Evolutionary conservation across 1,140 invertebrate species (phyloP).

Genomic region (Drosophila lowei): DNA sequence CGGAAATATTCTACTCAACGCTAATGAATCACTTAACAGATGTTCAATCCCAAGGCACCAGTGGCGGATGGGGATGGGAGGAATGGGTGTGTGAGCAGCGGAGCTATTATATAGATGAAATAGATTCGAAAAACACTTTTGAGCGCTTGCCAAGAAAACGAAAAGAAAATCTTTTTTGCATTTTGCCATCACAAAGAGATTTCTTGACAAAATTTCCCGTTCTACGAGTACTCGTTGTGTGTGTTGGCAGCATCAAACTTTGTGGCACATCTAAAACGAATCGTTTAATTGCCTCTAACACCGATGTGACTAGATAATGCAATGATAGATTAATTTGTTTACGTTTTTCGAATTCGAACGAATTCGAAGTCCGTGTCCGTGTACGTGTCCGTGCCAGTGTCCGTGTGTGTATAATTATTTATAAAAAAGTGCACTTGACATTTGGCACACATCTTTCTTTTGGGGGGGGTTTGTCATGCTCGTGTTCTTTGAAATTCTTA

Average conservation of each 20-base stretch:
- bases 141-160: conserved; percentile 57
- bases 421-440: conserved; percentile 58
- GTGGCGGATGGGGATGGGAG: not conserved
- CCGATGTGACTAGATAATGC: conserved; percentile 55
- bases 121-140: conserved; percentile 53
- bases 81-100: conserved; percentile 30
- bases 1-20: conserved; percentile 43
- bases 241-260: conserved; percentile 42
- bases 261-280: conserved; percentile 69
- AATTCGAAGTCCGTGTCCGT: conserved; percentile 21
- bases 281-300: conserved; percentile 72
- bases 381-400: conserved; percentile 7
- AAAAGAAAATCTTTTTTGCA: conserved; percentile 26
- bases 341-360: conserved; percentile 55
- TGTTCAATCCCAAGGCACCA: conserved; percentile 49
- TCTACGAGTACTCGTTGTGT: not conserved
- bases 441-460: conserved; percentile 52
- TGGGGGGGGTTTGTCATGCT: conserved; percentile 6
- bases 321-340: conserved; percentile 79
- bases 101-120: conserved; percentile 45
- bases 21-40: conserved; percentile 78
- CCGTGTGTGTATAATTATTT: conserved; percentile 34
- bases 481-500: conserved; percentile 20
- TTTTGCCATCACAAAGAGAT: conserved; percentile 22
- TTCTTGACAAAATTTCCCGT: conserved; percentile 25